Base-by-base conservation (phyloP, 2,113 vertebrate genomes). In the Hystrix brachyura region DNA sequence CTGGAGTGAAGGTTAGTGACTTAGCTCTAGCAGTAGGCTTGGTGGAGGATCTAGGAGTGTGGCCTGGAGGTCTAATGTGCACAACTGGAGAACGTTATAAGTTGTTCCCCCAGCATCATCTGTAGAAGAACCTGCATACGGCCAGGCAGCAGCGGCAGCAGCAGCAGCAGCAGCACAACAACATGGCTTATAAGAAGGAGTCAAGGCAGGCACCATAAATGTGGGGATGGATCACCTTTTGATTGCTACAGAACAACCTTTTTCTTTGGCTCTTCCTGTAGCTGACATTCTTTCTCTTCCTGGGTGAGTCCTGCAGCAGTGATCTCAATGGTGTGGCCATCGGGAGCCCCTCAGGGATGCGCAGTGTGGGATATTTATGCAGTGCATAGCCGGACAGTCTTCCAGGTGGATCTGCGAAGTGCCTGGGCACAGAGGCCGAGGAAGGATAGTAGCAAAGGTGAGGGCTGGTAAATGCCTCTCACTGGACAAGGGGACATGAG, bases 151-250 rank as follows among this genome's bases (percentile, higher is more conserved):
- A 3, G 25, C 5, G 7, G 2, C 38, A 38, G 38, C n/a, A n/a
- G 72, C 23, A 1, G 46, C 13, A 3, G 25, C 13, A 29, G 46
- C 13, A 48, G 18, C 69, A 14, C 1, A 62, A 48, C 57, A 18
- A 51, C 34, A 57, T 93, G 34, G 14, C 83, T 93, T 90, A 93
- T 88, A 86, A 89, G 76, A 93, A 94, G 0, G 53, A 43, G 59
- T 43, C 43, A 38, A 89, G 74, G 62, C 93, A 80, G n/a, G 6
- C 60, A 15, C 29, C 55, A 10, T 79, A 81, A 78, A 84, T 0
- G 9, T 34, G 60, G 60, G 55, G 23, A 51, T 38, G 82, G 59
- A 53, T 72, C 65, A 80, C 93, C 82, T 96, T 95, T 86, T 57
- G 51, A 79, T 55, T 65, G 57, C 2, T 1, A 53, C 25, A 38